Evolutionary conservation across 2,797 vertebrate genomes (phyloP), one percentile per base, ranked within the genome.

Genomic region (Argentina silus): DNA sequence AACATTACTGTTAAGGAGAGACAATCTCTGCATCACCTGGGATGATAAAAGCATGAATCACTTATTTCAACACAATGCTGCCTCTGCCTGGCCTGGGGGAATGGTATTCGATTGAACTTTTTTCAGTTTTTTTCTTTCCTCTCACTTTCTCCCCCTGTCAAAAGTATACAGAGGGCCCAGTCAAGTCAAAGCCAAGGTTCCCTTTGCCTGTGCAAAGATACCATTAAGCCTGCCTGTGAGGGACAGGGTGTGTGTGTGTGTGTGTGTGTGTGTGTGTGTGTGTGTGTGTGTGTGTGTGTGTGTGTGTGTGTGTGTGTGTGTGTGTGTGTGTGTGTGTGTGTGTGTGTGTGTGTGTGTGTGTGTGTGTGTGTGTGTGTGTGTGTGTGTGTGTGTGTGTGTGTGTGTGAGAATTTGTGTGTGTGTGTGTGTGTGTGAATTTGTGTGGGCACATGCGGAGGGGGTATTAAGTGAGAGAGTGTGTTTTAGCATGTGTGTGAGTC

Each of bases 11-110:
- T 92, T 90, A 36, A n/a, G 5, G 62, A 66, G 59, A 69, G 50
- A 50, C 63, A 65, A 74, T 73, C 56, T 64, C 44, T 62, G 67
- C 69, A 72, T 78, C 86, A 92, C 88, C 90, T 91, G 89, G 81
- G 85, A 89, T 89, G 88, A 90, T 91, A 89, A 92, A 89, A 86
- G 88, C 86, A 86, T 91, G 90, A 92, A 92, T 93, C 87, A 90
- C 89, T 90, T 91, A 91, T 91, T 92, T 88, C 86, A 90, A 88
- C 90, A 90, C 87, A 50, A 82, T 84, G 79, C 83, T 83, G 85
- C 86, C 81, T 86, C 85, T 73, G 76, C 85, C 50, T 44, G 86
- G 81, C 85, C 75, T 7, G 71, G 85, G 85, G 91, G 85, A 76
- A 88, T 10, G 59, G 77, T 79, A 87, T 86, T 93, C 86, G 85